Conservation (phyloP, 1,140 invertebrate genomes). For the Lasioglossum baleicum region DNA sequence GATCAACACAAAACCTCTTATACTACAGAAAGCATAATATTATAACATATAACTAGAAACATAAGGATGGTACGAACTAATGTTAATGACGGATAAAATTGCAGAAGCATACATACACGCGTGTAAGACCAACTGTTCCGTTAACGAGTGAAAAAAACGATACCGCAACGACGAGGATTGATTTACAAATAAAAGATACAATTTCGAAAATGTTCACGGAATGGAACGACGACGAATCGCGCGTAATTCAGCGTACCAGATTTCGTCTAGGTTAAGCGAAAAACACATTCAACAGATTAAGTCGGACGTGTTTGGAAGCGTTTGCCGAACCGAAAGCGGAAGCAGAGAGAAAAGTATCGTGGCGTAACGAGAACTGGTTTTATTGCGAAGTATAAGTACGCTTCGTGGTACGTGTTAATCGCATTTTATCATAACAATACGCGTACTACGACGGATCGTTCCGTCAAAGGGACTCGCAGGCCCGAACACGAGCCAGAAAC, state of each 20-base stretch:
- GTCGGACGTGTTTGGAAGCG: background rate
- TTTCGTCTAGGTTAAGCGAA: slow-evolving; percentile 53
- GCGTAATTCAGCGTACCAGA: slow-evolving; percentile 21
- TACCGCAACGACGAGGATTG: background rate
- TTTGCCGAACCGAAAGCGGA: background rate
- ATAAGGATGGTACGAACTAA: background rate
- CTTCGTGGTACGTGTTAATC: slow-evolving; percentile 29
- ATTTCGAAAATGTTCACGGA: background rate
- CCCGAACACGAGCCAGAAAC: slow-evolving; percentile 51
- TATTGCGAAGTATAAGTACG: slow-evolving; percentile 19
- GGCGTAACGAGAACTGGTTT: background rate
- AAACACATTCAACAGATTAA: slow-evolving; percentile 17
- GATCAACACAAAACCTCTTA: background rate
- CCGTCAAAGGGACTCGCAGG: slow-evolving; percentile 49
- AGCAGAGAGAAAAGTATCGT: slow-evolving; percentile 3
- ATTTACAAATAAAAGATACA: background rate
- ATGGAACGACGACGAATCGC: background rate
- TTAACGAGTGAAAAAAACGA: background rate
- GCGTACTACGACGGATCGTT: slow-evolving; percentile 56
- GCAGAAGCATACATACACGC: background rate
- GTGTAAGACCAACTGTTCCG: background rate
- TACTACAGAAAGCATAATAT: background rate
- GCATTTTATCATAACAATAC: slow-evolving; percentile 64
- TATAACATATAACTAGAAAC: background rate
- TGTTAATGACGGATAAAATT: no score